Evolutionary conservation across 1,140 invertebrate species (phyloP).

Genomic region (Philotrypesis tridentata): DNA sequence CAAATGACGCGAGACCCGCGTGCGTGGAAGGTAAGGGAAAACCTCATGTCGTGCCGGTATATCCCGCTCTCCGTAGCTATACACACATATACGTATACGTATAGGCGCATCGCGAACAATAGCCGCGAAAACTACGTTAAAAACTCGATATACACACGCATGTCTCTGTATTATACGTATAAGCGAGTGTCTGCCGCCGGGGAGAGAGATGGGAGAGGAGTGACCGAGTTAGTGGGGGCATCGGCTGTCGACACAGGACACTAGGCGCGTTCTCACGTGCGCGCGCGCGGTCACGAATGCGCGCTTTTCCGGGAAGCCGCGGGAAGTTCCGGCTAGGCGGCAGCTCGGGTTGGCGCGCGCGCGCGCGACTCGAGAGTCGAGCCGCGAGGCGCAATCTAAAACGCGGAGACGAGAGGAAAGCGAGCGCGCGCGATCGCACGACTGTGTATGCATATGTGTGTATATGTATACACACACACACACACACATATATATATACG

Average conservation of each 20-base stretch:
- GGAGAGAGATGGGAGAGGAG: background rate
- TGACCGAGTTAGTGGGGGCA: background rate
- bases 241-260: conserved; percentile 20
- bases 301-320: conserved; percentile 62
- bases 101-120: background rate
- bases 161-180: background rate
- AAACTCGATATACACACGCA: background rate
- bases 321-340: conserved; percentile 65
- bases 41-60: background rate
- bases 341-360: conserved; percentile 24
- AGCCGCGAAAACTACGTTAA: background rate
- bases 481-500: too few relatives aligned
- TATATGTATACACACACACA: too few relatives aligned
- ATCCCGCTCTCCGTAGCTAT: too few relatives aligned
- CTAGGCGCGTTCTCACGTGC: background rate
- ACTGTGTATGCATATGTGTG: too few relatives aligned
- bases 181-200: too few relatives aligned
- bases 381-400: conserved; percentile 7
- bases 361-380: too few relatives aligned
- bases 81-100: background rate
- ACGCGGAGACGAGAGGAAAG: background rate
- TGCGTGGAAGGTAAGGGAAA: conserved; percentile 43
- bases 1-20: conserved; percentile 1
- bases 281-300: background rate
- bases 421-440: conserved; percentile 48